Conservation (phyloP, 2,888 invertebrate species). For the Sylvicola fuscatus region DNA sequence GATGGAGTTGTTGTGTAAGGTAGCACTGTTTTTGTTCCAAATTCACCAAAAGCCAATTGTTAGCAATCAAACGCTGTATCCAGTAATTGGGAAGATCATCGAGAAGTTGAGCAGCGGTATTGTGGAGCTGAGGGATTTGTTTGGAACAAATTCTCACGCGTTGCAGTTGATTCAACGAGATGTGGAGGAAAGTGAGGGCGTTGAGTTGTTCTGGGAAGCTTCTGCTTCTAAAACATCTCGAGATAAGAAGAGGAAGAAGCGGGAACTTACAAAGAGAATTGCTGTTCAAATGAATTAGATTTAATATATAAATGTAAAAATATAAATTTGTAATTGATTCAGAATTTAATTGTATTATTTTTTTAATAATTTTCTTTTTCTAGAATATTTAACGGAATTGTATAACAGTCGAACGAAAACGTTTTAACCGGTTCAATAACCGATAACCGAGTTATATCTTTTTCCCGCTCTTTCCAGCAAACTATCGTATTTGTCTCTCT, state of each 20-base stretch:
- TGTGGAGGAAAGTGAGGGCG: constrained; percentile 51
- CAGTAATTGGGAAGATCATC: constrained; percentile 16
- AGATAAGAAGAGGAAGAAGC: constrained; percentile 37
- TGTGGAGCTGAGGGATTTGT: constrained; percentile 40
- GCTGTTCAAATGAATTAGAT: constrained; percentile 12
- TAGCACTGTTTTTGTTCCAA: constrained; percentile 53
- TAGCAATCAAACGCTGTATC: constrained; percentile 43
- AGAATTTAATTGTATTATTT: too few species aligned
- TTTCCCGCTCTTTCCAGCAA: too few species aligned
- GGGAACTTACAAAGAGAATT: constrained; percentile 39
- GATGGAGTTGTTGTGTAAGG: constrained; percentile 55
- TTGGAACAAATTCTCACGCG: constrained; percentile 72
- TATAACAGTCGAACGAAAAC: too few species aligned
- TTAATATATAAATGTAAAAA: too few species aligned
- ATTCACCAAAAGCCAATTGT: constrained; percentile 63
- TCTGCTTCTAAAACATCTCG: constrained; percentile 38
- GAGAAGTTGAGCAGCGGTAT: constrained; percentile 14
- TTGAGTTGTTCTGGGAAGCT: constrained; percentile 60
- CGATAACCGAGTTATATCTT: too few species aligned
- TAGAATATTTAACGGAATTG: too few species aligned
- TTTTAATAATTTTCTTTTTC: too few species aligned
- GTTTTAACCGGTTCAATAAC: too few species aligned
- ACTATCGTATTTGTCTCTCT: too few species aligned
- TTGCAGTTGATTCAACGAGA: constrained; percentile 54
- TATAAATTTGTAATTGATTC: too few species aligned